Evolutionary conservation across 2,888 invertebrate species (phyloP), one percentile per base, ranked within the genome.

Genomic region (Cryptocephalus primarius): DNA sequence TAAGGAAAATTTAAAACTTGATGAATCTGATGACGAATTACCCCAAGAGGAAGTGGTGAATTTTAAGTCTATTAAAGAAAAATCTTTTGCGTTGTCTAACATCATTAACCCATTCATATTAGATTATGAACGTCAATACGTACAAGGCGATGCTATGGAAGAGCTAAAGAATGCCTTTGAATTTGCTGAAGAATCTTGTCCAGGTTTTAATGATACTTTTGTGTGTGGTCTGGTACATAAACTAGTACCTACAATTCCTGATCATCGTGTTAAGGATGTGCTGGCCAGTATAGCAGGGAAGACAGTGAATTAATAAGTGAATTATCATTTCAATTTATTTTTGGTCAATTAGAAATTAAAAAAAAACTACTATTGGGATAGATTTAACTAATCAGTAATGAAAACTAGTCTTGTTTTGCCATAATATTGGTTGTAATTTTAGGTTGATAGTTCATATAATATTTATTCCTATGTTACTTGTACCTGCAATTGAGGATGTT

Each of bases 171-270:
- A 33, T 8, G 47, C 45, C 9, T 45, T 50, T 9, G 43, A 12
- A 14, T 31, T 36, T n/a, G 45, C 43, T 6, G 50, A 50, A 33
- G 33, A 8, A 10, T 12, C 42, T 43, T 45, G 45, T 38, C 40
- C 50, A 10, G 50, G 50, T 36, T 40, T 50, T 32, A 43, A 41
- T 33, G 42, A 40, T 8, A 11, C 33, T 31, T 50, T 50, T 14
- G 50, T 50, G n/a, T 10, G 33, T 9, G 42, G 44, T 14, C 33
- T 50, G 32, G 36, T 47, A 11, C 22, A 8, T 10, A 47, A 40
- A 13, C 42, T 50, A 13, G 6, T 36, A n/a, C 47, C 50, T 2
- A 43, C 44, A 10, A 39, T 48, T 6, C 42, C 47, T 2, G 47
- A 45, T n/a, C 40, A 33, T n/a, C 40, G 34, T 34, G 9, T 48